Evolutionary conservation across 1,140 invertebrate species (phyloP).

Genomic region (Oppia nitens): DNA sequence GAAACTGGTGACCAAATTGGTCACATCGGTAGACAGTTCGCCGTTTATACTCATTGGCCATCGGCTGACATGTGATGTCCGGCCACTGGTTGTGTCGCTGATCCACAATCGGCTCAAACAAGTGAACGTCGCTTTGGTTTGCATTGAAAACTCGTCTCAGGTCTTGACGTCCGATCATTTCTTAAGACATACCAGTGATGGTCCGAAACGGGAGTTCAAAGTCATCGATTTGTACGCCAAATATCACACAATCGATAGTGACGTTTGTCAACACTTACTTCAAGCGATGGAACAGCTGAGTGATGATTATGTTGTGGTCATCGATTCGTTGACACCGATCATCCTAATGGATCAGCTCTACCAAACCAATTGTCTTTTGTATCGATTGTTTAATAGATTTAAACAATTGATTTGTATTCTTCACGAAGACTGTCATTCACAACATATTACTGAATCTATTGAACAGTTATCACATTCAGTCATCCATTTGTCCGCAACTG

Average conservation of each 20-base stretch:
- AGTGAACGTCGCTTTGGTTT: background rate
- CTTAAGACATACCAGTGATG: no score
- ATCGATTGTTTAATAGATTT: background rate
- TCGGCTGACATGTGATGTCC: background rate
- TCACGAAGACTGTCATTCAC: background rate
- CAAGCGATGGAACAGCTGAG: background rate
- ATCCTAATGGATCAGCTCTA: background rate
- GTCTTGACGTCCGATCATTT: no score
- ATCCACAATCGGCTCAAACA: background rate
- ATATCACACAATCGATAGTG: background rate
- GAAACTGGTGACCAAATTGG: background rate
- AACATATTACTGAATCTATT: background rate
- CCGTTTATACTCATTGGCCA: background rate
- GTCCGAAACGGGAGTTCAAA: no score
- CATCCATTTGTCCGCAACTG: background rate
- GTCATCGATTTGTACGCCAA: background rate
- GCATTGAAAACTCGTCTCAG: no score
- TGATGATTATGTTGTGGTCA: background rate
- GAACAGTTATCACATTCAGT: background rate
- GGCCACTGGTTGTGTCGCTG: background rate
- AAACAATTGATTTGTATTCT: background rate
- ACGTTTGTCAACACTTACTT: background rate
- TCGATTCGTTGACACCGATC: background rate
- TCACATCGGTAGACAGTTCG: background rate
- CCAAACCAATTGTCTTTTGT: background rate